A percentile compares a stretch with the other conserved stretches of the same genome.
Conservation (phyloP, 2,888 invertebrate species). For the Polydrusus tereticollis region DNA sequence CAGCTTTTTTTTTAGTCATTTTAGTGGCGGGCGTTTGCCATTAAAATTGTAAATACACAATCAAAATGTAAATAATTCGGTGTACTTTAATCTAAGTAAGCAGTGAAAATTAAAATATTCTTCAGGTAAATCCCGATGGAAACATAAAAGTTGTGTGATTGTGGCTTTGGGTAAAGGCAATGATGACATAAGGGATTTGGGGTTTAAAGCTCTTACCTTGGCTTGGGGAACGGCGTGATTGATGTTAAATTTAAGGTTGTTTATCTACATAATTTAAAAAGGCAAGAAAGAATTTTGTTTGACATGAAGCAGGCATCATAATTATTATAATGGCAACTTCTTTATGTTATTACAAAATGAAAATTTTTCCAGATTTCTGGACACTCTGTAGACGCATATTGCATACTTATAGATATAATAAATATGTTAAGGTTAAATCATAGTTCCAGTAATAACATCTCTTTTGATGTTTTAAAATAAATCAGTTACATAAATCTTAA, state of each 20-base stretch:
- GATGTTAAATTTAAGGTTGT: slow-evolving; percentile 28
- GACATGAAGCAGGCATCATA: too few relatives aligned
- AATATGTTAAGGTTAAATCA: background rate
- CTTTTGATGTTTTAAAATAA: background rate
- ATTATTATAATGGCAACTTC: too few relatives aligned
- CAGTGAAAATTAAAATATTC: slow-evolving; percentile 23
- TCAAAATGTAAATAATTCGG: slow-evolving; percentile 20
- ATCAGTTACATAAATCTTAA: background rate
- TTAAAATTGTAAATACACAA: slow-evolving; percentile 21
- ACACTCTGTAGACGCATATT: too few relatives aligned
- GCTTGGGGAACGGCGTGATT: slow-evolving; percentile 29
- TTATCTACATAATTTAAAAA: slow-evolving; percentile 28
- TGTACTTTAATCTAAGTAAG: slow-evolving; percentile 7
- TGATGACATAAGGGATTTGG: slow-evolving; percentile 48
- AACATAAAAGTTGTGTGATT: slow-evolving; percentile 40
- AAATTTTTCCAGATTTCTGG: too few relatives aligned
- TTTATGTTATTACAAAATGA: too few relatives aligned
- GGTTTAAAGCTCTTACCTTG: slow-evolving; percentile 34
- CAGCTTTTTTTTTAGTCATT: too few relatives aligned
- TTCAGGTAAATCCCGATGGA: slow-evolving; percentile 28
- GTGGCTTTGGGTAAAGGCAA: slow-evolving; percentile 28
- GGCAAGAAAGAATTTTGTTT: background rate
- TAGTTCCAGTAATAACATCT: background rate
- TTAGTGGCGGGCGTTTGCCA: too few relatives aligned
- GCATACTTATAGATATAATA: too few relatives aligned